A percentile compares a stretch with the other conserved stretches of the same genome.
Conservation (phyloP, 2,888 invertebrate species). For the Lithophane socia region DNA sequence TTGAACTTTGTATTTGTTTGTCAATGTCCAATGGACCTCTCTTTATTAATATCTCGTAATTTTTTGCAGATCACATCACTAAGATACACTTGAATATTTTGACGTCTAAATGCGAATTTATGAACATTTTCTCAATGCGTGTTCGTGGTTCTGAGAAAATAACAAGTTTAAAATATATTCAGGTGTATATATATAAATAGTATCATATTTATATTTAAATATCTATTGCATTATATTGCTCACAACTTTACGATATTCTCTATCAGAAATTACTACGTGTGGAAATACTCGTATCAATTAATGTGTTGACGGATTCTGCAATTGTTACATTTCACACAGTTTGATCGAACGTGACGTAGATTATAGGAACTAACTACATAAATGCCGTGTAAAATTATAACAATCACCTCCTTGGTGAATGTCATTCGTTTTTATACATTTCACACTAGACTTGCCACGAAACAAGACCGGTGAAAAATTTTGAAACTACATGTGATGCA, state of each 20-base stretch:
- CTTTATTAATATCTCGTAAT: too few species aligned
- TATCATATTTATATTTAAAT: conserved; percentile 1
- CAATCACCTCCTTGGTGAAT: not conserved
- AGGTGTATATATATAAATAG: not conserved
- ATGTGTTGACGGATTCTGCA: conserved; percentile 30
- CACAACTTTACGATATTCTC: conserved; percentile 8
- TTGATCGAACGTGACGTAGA: not conserved
- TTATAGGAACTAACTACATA: conserved; percentile 21
- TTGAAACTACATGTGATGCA: too few species aligned
- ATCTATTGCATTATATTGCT: not conserved
- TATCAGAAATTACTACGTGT: conserved; percentile 31
- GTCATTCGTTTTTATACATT: conserved; percentile 28
- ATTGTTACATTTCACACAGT: conserved; percentile 41
- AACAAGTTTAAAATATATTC: not conserved
- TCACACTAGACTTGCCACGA: not conserved
- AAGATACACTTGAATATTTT: conserved; percentile 11
- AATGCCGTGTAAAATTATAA: conserved; percentile 4
- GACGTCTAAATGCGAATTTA: not conserved
- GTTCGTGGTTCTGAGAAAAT: not conserved
- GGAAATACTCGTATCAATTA: conserved; percentile 44
- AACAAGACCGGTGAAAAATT: too few species aligned
- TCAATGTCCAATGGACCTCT: not conserved
- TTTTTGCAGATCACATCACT: not conserved
- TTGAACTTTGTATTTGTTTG: conserved; percentile 27
- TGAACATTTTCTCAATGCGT: not conserved